Base-by-base conservation (phyloP, 2,888 invertebrate species). In the Morinoia aosen region DNA sequence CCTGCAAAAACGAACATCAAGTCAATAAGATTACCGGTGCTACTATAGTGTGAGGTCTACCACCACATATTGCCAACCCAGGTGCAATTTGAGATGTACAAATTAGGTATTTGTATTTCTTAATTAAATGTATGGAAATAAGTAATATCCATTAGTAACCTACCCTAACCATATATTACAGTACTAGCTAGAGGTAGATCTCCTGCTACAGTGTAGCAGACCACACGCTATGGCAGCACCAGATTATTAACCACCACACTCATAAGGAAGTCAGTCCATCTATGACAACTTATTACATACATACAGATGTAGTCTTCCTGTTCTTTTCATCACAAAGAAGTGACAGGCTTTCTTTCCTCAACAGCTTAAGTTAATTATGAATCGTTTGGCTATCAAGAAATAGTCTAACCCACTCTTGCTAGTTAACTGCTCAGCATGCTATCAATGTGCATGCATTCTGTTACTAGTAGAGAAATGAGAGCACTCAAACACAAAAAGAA, bases 1-100 rank as follows among this genome's bases (percentile, higher is more conserved):
- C 98, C 98, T 98, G 97, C 14, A 97, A 97, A 90, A 96, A 96
- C 64, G 33, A 19, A 19, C 14, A 57, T 91, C 91, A 76, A 76
- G 76, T 76, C 25, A 76, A 76, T 58, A 96, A 95, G 48, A 48
- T 48, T 48, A 48, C 5, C 48, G 48, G 48, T 95, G 94, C 93
- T 5, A 88, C 88, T 48, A 48, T 48, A 2, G 48, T 5, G 2
- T 48, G 48, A 48, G 48, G 48, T 48, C 48, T 48, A 48, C 48
- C 48, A 5, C 48, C 48, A 48, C 2, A 48, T 48, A 48, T 48
- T 5, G 48, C 48, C 48, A 4, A 48, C 48, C 5, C 48, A 48
- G 48, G 48, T 5, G 48, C 48, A 48, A 5, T 48, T 48, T 48
- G 48, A 48, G 48, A 48, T 48, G 48, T 48, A 48, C 48, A 48